Conservation (phyloP, 1,140 invertebrate genomes). For the Microplitis demolitor region DNA sequence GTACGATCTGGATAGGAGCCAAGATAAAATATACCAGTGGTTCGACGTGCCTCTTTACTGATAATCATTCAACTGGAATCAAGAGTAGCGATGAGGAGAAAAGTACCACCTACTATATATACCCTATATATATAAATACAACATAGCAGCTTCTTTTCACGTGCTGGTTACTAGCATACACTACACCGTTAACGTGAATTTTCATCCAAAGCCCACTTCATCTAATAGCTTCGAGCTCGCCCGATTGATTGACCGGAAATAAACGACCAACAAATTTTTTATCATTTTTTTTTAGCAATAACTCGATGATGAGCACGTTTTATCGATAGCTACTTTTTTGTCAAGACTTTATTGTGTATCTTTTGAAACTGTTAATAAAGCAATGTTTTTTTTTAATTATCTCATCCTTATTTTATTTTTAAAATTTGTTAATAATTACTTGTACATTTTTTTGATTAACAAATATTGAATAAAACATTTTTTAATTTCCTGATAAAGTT, state of each 20-base stretch:
- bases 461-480: too few relatives aligned
- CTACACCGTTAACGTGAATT: constrained; percentile 11
- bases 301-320: neutral
- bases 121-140: neutral
- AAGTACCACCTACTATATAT: too few relatives aligned
- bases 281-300: neutral
- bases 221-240: neutral
- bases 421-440: too few relatives aligned
- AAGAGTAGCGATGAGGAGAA: neutral
- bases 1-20: constrained; percentile 61
- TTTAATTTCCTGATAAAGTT: too few relatives aligned
- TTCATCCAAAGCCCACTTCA: constrained; percentile 7
- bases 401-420: too few relatives aligned
- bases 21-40: constrained; percentile 63
- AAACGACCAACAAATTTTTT: neutral
- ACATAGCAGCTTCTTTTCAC: neutral
- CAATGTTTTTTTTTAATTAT: too few relatives aligned
- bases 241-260: constrained; percentile 22
- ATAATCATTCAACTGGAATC: constrained; percentile 28
- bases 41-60: constrained; percentile 64
- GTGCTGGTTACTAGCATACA: neutral
- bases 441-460: too few relatives aligned
- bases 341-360: too few relatives aligned
- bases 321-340: too few relatives aligned
- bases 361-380: too few relatives aligned